phyloP scores from a whole-genome alignment of 2,113 vertebrate species.

The Takifugu flavidus region DNA sequence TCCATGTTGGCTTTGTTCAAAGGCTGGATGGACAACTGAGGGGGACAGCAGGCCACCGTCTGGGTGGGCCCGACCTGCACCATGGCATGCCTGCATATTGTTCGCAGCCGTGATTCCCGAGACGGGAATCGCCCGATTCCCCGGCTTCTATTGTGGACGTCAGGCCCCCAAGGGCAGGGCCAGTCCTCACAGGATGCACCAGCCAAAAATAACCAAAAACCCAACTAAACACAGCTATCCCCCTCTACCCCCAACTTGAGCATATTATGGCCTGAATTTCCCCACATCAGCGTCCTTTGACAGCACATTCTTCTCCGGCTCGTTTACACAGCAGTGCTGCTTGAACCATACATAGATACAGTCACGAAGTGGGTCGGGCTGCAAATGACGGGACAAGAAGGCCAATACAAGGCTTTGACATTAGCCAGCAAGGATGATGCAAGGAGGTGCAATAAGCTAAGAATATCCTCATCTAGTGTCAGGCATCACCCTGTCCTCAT shows the following conservation, averaged over 20 bases:
- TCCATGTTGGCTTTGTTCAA: conserved; percentile 67
- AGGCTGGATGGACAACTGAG: conserved; percentile 56
- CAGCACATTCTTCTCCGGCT: conserved; percentile 31
- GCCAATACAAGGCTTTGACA: conserved; percentile 50
- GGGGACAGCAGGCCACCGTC: conserved; percentile 65
- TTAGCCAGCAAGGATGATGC: conserved; percentile 60
- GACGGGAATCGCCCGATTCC: conserved; percentile 29
- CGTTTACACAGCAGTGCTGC: conserved; percentile 38
- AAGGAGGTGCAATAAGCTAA: conserved; percentile 67
- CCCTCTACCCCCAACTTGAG: not conserved
- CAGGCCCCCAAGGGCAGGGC: no score
- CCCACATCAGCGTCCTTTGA: conserved; percentile 6
- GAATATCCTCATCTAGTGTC: conserved; percentile 67
- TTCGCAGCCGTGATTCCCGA: conserved; percentile 31
- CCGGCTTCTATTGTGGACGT: not conserved
- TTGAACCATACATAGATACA: conserved; percentile 62
- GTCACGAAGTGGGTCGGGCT: conserved; percentile 38
- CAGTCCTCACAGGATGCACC: no score
- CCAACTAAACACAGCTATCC: not conserved
- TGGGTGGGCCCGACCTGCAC: conserved; percentile 73
- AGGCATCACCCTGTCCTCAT: conserved; percentile 57
- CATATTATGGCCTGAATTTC: conserved; percentile 12
- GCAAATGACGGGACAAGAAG: conserved; percentile 40
- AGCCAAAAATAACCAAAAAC: not conserved
- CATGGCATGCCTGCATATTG: conserved; percentile 41